Conservation (phyloP, 2,888 invertebrate species). For the Chironomus riparius region DNA sequence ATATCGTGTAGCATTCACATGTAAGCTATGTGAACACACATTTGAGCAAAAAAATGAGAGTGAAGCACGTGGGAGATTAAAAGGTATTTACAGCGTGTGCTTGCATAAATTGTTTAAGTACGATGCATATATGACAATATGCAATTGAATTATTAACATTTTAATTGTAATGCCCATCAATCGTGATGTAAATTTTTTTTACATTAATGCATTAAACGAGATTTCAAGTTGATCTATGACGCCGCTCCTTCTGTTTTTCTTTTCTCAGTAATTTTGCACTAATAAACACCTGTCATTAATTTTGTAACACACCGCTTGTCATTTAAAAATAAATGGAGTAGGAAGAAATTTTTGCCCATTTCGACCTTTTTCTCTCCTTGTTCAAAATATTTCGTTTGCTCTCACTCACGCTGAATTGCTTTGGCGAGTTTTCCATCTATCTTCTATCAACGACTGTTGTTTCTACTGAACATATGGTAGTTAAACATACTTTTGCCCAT, state of each 20-base stretch:
- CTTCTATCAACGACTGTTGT: background rate
- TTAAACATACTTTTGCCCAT: background rate
- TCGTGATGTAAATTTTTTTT: background rate
- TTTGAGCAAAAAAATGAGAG: background rate
- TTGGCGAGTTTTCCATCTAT: background rate
- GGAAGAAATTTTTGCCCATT: background rate
- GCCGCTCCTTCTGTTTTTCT: background rate
- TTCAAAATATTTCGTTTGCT: background rate
- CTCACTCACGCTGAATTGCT: background rate
- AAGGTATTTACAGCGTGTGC: background rate
- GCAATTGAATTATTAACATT: background rate
- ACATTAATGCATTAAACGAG: background rate
- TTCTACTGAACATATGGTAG: background rate
- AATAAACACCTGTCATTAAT: slow-evolving; percentile 4
- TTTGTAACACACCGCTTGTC: background rate
- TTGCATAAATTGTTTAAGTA: background rate
- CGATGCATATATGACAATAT: background rate
- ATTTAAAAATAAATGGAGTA: background rate
- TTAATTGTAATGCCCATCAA: background rate
- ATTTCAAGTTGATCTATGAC: background rate
- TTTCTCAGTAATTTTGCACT: background rate
- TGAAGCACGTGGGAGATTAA: slow-evolving; percentile 3
- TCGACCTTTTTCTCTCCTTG: background rate
- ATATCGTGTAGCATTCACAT: background rate
- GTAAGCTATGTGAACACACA: background rate